Percentiles rank a stretch among this genome's conserved stretches.
Evolutionary conservation across 2,113 vertebrate species (phyloP).

Genomic region (Mesocricetus auratus): DNA sequence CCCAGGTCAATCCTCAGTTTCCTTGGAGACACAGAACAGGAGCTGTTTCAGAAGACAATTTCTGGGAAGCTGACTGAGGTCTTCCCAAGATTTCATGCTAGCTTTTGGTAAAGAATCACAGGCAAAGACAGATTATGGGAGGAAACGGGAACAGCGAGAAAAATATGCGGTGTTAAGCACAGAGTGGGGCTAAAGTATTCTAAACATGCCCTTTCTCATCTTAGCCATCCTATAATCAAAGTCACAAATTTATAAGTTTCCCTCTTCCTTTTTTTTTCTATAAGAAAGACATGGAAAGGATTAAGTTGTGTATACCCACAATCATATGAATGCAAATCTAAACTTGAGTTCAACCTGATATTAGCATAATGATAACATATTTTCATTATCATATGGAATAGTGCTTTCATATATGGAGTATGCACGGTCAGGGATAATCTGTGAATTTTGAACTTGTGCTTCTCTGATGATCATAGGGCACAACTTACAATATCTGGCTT

Average conservation of each 20-base stretch:
- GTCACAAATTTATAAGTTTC: neutral
- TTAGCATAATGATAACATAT: neutral
- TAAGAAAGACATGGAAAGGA: neutral
- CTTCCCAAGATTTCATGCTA: neutral
- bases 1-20: slow-evolving; percentile 13
- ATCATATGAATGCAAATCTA: neutral
- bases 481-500: neutral
- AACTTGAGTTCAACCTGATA: neutral
- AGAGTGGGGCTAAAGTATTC: neutral
- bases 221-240: neutral
- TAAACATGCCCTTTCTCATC: neutral
- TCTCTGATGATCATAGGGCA: neutral
- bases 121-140: neutral
- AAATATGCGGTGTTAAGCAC: neutral
- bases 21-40: slow-evolving; percentile 2
- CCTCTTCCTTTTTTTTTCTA: neutral
- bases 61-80: neutral
- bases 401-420: neutral
- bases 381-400: neutral
- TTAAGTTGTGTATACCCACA: neutral
- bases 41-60: neutral
- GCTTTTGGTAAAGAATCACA: neutral
- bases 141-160: neutral
- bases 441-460: neutral
- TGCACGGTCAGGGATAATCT: neutral